Evolutionary conservation across 2,888 invertebrate species (phyloP).

Genomic region (Orthosia cruda): DNA sequence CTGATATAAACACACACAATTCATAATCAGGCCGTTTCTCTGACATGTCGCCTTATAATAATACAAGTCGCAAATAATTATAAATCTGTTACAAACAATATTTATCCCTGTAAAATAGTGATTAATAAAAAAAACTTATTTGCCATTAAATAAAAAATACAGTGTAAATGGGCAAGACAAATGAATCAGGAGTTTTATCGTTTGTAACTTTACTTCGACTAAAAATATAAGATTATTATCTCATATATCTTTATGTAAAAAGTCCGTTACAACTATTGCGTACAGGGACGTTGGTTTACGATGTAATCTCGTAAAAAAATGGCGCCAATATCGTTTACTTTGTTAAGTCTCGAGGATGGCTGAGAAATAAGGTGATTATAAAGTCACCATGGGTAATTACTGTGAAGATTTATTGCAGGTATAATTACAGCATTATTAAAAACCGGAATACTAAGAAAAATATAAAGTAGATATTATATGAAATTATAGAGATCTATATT

Average conservation of each 20-base stretch:
- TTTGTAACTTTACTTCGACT: conserved; percentile 52
- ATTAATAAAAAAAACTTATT: conserved; percentile 31
- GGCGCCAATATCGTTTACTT: conserved; percentile 56
- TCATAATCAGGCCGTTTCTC: conserved; percentile 77
- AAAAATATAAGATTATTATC: conserved; percentile 34
- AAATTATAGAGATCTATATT: conserved; percentile 26
- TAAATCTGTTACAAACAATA: conserved; percentile 66
- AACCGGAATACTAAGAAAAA: conserved; percentile 42
- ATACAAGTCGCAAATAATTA: conserved; percentile 67
- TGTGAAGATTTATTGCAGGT: conserved; percentile 40
- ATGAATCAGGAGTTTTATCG: conserved; percentile 35
- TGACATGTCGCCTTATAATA: conserved; percentile 61
- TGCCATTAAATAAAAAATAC: conserved; percentile 33
- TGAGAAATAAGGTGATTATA: conserved; percentile 8
- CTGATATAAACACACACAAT: conserved; percentile 85
- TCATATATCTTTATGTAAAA: conserved; percentile 27
- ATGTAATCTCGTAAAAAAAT: conserved; percentile 44
- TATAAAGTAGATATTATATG: conserved; percentile 16
- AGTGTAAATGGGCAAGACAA: conserved; percentile 60
- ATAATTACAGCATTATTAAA: conserved; percentile 48
- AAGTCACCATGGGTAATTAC: conserved; percentile 39
- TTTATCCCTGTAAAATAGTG: conserved; percentile 64
- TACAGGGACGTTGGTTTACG: conserved; percentile 10
- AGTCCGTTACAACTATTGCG: conserved; percentile 28
- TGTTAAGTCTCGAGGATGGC: conserved; percentile 10